Evolutionary conservation across 2,888 invertebrate genomes (phyloP), one percentile per base, ranked within the genome.

Genomic region (Oscheius onirici): DNA sequence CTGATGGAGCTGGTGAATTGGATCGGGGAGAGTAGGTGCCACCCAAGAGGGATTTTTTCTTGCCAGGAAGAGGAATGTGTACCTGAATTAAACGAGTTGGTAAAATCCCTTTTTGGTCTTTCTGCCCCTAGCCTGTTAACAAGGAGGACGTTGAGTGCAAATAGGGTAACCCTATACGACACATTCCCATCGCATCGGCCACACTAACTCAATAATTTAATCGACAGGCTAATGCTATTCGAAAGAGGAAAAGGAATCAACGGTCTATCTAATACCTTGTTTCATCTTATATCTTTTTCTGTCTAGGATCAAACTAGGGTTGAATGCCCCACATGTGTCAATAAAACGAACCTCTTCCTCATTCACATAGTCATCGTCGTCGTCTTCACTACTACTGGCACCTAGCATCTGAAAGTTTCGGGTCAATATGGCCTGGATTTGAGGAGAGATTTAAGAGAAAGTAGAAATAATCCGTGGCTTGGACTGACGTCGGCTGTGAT

Each of bases 331-430:
- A 10, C 20, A 46, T 8, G 46, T 46, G 20, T 46, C 52, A n/a
- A 24, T 68, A 69, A 66, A 71, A 69, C 69, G 52, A n/a, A 71
- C 80, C 63, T 75, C 77, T 61, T 83, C 80, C 58, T 83, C 83
- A 69, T 83, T 81, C 55, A 72, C 73, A 69, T 79, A 80, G 63
- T 85, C 85, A 71, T 86, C 88, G 69, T 87, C 87, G 61, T 88
- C 88, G 28, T 87, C 87, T 68, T 87, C 87, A 73, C 86, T 86
- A 78, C 86, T 87, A 73, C 86, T 87, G 51, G 88, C 87, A 57
- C 87, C 87, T 72, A 88, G 81, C 89, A 83, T 89, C 78, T 41
- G 57, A 57, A 34, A 68, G 15, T 8, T 17, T 13, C n/a, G n/a
- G 41, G 55, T 41, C 13, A 43, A 24, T 34, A 20, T 34, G n/a